phyloP scores from a whole-genome alignment of 2,113 vertebrate genomes.

The Lathamus discolor region DNA sequence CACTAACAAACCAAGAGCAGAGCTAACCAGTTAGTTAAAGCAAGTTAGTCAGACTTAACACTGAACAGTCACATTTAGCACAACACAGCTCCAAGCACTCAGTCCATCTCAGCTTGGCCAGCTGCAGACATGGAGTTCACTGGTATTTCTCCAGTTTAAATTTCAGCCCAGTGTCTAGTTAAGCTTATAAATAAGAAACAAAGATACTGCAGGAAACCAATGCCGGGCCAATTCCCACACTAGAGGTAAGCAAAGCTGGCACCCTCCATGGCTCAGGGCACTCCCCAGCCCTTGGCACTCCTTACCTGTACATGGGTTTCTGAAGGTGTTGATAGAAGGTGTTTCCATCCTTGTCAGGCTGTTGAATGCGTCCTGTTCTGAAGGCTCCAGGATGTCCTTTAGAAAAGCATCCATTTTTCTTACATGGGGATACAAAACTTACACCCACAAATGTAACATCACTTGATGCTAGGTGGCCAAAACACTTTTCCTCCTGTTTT shows the following conservation, averaged over 20 bases:
- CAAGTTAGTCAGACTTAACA: accelerated
- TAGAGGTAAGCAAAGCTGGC: accelerated
- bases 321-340: accelerated
- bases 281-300: too few species aligned
- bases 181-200: accelerated
- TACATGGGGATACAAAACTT: background rate
- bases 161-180: accelerated
- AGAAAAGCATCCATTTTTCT: background rate
- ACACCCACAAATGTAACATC: background rate
- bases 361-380: background rate
- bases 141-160: accelerated
- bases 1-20: accelerated
- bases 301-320: background rate
- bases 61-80: accelerated
- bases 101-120: background rate
- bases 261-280: background rate
- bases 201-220: background rate
- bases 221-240: accelerated
- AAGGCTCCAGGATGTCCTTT: background rate
- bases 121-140: background rate
- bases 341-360: background rate
- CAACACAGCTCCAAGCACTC: accelerated
- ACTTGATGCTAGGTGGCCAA: background rate
- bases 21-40: background rate
- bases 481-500: accelerated